Evolutionary conservation across 2,888 invertebrate genomes (phyloP).

Genomic region (Eremobia ochroleuca): DNA sequence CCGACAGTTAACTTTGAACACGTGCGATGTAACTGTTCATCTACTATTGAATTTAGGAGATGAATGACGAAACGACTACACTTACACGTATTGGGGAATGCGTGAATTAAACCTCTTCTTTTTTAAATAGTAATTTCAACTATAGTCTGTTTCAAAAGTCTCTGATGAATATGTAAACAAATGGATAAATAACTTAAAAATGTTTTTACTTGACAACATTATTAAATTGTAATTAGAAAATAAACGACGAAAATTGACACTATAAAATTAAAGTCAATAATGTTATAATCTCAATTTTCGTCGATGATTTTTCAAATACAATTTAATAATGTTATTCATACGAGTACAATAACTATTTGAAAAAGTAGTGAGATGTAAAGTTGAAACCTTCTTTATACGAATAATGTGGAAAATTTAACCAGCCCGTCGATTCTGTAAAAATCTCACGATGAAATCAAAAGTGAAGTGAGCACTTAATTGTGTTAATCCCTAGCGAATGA

Average conservation of each 20-base stretch:
- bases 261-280: too few relatives aligned
- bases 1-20: conserved; percentile 79
- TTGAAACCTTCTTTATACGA: not conserved
- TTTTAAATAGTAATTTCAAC: not conserved
- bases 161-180: not conserved
- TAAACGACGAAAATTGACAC: too few relatives aligned
- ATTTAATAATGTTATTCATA: not conserved
- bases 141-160: not conserved
- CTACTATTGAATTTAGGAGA: conserved; percentile 74
- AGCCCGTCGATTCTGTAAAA: too few relatives aligned
- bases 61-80: conserved; percentile 73
- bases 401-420: too few relatives aligned
- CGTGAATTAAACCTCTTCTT: not conserved
- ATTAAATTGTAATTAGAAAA: too few relatives aligned
- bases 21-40: conserved; percentile 75
- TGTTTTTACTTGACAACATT: not conserved
- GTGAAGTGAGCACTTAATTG: too few relatives aligned
- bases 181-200: not conserved
- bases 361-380: not conserved
- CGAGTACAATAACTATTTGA: not conserved
- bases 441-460: too few relatives aligned
- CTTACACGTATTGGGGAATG: conserved; percentile 36
- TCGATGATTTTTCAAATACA: not conserved
- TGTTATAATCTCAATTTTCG: not conserved
- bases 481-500: too few relatives aligned